phyloP scores from a whole-genome alignment of 2,113 vertebrate species.

The Rhinichthys klamathensis region DNA sequence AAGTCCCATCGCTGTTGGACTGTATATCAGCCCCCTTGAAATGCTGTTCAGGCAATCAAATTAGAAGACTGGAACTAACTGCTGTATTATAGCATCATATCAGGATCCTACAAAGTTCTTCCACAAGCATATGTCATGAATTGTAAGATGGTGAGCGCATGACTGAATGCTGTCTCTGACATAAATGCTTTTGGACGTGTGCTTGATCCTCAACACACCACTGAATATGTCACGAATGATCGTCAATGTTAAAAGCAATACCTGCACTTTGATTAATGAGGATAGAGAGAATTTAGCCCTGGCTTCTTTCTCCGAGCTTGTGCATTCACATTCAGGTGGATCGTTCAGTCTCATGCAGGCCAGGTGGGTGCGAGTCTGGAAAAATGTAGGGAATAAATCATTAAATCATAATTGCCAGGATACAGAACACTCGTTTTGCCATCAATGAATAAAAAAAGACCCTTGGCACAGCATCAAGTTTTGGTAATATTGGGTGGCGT shows the following conservation, averaged over 20 bases:
- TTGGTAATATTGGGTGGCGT: constrained; percentile 67
- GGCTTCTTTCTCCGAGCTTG: constrained; percentile 38
- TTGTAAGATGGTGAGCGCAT: constrained; percentile 1
- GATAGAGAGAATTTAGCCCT: constrained; percentile 37
- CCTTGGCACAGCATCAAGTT: constrained; percentile 63
- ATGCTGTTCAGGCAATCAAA: neutral
- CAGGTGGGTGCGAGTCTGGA: constrained; percentile 76
- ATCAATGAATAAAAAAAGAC: constrained; percentile 64
- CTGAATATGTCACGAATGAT: neutral
- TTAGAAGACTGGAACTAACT: neutral
- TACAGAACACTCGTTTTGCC: constrained; percentile 66
- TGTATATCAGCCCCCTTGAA: neutral
- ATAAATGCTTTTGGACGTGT: neutral
- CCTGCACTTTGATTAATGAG: constrained; percentile 54
- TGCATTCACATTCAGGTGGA: constrained; percentile 42
- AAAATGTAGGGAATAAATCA: constrained; percentile 74
- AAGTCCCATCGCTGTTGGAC: neutral
- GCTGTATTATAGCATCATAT: neutral
- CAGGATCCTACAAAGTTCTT: neutral
- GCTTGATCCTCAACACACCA: constrained; percentile 4
- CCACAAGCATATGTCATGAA: neutral
- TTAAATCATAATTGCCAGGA: constrained; percentile 73
- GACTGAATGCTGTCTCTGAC: neutral
- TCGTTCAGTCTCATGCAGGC: constrained; percentile 53
- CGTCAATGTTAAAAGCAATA: constrained; percentile 42